phyloP scores from a whole-genome alignment of 23 tunicate genomes.

The Oikopleura albicans region DNA sequence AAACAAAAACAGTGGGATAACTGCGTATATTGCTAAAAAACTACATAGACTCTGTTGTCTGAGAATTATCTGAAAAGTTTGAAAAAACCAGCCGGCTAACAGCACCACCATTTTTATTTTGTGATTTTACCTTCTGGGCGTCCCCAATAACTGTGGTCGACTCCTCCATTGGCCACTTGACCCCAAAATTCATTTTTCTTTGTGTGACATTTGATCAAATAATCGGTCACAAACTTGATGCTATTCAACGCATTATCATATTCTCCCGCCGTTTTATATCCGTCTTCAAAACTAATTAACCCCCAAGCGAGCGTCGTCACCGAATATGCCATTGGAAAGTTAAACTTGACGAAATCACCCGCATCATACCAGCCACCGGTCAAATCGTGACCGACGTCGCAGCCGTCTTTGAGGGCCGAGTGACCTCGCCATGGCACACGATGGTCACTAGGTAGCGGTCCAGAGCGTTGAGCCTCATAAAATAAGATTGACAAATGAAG shows the following conservation, averaged over 20 bases:
- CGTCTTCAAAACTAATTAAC: constrained; percentile 56
- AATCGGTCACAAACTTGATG: constrained; percentile 72
- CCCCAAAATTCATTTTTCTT: constrained; percentile 59
- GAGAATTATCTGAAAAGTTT: too few relatives aligned
- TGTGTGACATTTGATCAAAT: constrained; percentile 68
- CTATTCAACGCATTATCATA: constrained; percentile 31
- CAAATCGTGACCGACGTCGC: constrained; percentile 60
- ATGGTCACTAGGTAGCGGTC: constrained; percentile 41
- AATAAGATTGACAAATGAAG: constrained; percentile 54
- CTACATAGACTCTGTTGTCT: too few relatives aligned
- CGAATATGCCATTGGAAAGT: constrained; percentile 86
- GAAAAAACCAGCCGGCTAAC: constrained; percentile 13
- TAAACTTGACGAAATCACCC: constrained; percentile 92
- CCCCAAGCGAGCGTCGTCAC: constrained; percentile 97
- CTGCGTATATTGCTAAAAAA: too few relatives aligned
- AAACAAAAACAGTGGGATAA: too few relatives aligned
- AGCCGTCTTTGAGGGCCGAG: constrained; percentile 85
- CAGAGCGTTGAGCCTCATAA: constrained; percentile 95
- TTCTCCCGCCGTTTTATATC: constrained; percentile 52
- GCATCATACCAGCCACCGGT: constrained; percentile 94
- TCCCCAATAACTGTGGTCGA: constrained; percentile 49
- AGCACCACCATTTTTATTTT: too few relatives aligned
- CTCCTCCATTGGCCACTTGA: constrained; percentile 54
- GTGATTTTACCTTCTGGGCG: constrained; percentile 89
- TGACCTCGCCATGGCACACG: constrained; percentile 93